Conservation (phyloP, 2,113 vertebrate species). For the Arenaria interpres region DNA sequence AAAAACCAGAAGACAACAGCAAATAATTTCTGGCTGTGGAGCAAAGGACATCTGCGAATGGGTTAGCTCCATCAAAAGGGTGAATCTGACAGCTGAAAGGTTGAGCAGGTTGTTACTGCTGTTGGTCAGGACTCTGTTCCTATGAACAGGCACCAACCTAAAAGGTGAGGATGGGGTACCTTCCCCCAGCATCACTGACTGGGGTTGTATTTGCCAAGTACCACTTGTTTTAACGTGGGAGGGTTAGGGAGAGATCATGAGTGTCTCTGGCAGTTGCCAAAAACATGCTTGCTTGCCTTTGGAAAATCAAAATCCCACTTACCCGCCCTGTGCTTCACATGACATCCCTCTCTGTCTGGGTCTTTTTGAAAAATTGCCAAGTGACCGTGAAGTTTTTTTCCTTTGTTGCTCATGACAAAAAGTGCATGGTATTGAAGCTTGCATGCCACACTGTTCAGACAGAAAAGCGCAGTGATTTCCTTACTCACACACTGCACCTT, state of each 20-base stretch:
- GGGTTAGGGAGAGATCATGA: rapidly evolving
- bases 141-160: not conserved
- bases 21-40: not conserved
- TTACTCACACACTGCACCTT: not conserved
- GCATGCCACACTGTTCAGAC: not conserved
- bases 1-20: not conserved
- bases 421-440: rapidly evolving
- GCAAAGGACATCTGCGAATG: rapidly evolving
- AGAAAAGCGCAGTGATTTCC: not conserved
- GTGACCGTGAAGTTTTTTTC: not conserved
- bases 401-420: not conserved
- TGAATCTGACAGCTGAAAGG: not conserved
- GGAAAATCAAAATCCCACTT: not conserved
- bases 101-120: not conserved
- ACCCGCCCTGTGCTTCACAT: not conserved
- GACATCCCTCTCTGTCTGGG: not conserved
- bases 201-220: not conserved
- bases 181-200: not conserved
- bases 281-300: not conserved
- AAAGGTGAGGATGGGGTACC: not conserved
- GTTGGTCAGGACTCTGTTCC: not conserved
- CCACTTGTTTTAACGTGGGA: not conserved
- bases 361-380: not conserved
- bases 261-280: not conserved
- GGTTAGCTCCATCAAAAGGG: not conserved